phyloP scores from a whole-genome alignment of 2,888 invertebrate genomes.

The Lomographa bimaculata region DNA sequence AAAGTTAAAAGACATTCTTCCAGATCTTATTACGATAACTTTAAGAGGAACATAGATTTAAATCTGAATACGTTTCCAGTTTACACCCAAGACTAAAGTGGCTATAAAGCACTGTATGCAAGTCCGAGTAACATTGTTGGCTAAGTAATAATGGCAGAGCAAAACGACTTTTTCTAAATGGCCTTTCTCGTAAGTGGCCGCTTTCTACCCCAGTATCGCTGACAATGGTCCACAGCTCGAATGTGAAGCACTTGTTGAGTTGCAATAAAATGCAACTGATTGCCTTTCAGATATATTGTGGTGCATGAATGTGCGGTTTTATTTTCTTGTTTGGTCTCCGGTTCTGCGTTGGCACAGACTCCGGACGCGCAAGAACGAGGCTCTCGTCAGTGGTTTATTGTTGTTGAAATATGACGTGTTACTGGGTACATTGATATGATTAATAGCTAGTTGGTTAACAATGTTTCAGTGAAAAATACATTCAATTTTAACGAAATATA shows the following conservation, averaged over 20 bases:
- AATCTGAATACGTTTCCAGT: conserved; percentile 4
- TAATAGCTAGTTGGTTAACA: too few species aligned
- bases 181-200: conserved; percentile 29
- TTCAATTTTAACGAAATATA: too few species aligned
- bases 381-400: conserved; percentile 5
- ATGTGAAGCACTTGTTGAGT: conserved; percentile 33
- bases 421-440: too few species aligned
- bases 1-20: too few species aligned
- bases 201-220: conserved; percentile 17
- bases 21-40: conserved; percentile 6
- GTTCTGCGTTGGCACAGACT: conserved; percentile 16
- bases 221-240: conserved; percentile 24
- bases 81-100: conserved; percentile 13
- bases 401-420: conserved; percentile 10
- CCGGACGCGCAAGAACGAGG: neutral
- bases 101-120: conserved; percentile 25
- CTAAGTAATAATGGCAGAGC: conserved; percentile 20
- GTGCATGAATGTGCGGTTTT: conserved; percentile 11
- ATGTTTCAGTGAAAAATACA: too few species aligned
- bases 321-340: conserved; percentile 17
- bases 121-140: conserved; percentile 23
- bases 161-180: conserved; percentile 34
- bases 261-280: conserved; percentile 31
- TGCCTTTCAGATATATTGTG: conserved; percentile 23
- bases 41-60: neutral